Percentiles rank a stretch among this genome's conserved stretches.
phyloP scores from a whole-genome alignment of 1,140 invertebrate genomes.

The Apis cerana region DNA sequence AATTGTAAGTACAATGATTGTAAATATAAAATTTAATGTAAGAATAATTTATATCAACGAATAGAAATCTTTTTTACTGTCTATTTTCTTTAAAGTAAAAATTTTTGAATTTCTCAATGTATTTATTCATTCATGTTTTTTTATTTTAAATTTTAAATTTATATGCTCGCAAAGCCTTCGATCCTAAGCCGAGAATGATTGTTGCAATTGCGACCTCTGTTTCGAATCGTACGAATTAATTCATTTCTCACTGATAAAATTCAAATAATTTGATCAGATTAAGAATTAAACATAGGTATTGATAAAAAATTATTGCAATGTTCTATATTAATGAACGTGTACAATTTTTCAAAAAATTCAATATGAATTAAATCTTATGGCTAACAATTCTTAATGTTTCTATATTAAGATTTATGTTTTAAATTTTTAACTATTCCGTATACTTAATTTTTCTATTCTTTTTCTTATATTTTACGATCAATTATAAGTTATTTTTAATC shows the following conservation, averaged over 20 bases:
- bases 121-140: not conserved
- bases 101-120: not conserved
- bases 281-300: conserved; percentile 13
- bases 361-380: not conserved
- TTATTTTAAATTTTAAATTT: not conserved
- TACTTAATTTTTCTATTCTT: conserved; percentile 14
- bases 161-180: conserved; percentile 20
- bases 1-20: not conserved
- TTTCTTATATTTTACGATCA: not conserved
- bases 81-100: not conserved
- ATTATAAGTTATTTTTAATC: conserved; percentile 15
- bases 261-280: conserved; percentile 4
- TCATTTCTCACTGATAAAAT: not conserved
- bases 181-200: not conserved
- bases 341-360: not conserved
- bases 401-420: not conserved
- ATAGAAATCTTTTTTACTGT: not conserved
- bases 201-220: conserved; percentile 8
- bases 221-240: conserved; percentile 20
- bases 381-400: not conserved
- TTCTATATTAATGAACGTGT: not conserved
- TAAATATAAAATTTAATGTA: not conserved
- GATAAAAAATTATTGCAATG: conserved; percentile 4
- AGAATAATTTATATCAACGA: not conserved
- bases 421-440: not conserved